Conservation (phyloP, 2,113 vertebrate genomes). For the Fulmarus glacialis region DNA sequence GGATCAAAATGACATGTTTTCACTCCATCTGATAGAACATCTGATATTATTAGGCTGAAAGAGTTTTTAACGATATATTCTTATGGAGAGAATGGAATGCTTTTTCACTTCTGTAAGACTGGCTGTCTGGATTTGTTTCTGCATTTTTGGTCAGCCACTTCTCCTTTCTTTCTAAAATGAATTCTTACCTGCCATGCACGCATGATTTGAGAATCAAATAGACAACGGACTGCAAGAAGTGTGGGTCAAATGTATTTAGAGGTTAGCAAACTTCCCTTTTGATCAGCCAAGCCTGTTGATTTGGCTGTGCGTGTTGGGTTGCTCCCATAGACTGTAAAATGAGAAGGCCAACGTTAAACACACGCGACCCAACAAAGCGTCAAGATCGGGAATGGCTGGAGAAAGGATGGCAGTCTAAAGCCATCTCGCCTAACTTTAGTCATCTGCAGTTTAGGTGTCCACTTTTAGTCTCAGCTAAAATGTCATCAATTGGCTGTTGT, state of each 20-base stretch:
- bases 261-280: not conserved
- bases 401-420: not conserved
- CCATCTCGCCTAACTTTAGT: not conserved
- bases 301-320: not conserved
- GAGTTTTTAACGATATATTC: not conserved
- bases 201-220: not conserved
- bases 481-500: not conserved
- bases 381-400: not conserved
- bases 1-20: constrained; percentile 41
- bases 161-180: not conserved
- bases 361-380: rapidly evolving
- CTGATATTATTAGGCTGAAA: constrained; percentile 35
- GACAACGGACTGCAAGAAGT: not conserved
- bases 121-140: not conserved
- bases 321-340: not conserved
- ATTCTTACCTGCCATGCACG: not conserved
- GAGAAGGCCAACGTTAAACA: not conserved
- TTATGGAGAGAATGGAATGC: not conserved
- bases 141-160: not conserved
- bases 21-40: constrained; percentile 36
- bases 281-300: not conserved
- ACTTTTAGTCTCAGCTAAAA: not conserved
- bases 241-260: not conserved
- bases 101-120: not conserved
- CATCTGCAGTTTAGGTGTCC: not conserved